phyloP scores from a whole-genome alignment of 2,113 vertebrate genomes.

The Pangasianodon hypophthalmus region DNA sequence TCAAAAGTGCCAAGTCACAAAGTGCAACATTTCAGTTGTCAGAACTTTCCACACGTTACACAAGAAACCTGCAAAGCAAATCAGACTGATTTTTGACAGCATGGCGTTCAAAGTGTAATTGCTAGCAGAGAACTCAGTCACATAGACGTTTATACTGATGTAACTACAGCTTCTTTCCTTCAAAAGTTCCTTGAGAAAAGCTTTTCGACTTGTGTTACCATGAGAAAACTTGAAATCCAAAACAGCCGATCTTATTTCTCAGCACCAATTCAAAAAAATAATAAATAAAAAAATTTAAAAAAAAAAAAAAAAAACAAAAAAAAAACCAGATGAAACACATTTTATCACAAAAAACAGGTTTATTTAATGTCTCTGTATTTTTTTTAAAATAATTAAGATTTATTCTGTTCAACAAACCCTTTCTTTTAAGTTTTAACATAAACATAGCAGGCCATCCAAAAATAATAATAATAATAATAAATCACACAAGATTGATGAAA shows the following conservation, averaged over 20 bases:
- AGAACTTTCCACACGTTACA: background rate
- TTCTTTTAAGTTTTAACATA: constrained; percentile 66
- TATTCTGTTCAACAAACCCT: constrained; percentile 81
- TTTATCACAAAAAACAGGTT: constrained; percentile 81
- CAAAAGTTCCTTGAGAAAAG: background rate
- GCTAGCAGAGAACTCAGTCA: background rate
- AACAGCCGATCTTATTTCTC: background rate
- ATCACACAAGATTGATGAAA: constrained; percentile 63
- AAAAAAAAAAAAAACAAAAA: background rate
- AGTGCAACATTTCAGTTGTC: background rate
- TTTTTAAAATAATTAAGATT: constrained; percentile 83
- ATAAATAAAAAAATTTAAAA: background rate
- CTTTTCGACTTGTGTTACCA: background rate
- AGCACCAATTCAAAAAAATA: background rate
- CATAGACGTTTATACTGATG: background rate
- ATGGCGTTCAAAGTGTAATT: background rate
- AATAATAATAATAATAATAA: constrained; percentile 42
- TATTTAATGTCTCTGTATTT: constrained; percentile 83
- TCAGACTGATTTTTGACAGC: background rate
- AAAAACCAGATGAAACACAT: background rate
- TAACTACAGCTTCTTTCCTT: background rate
- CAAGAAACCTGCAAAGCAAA: background rate
- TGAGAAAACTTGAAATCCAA: background rate
- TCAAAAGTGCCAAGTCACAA: background rate
- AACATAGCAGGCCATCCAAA: constrained; percentile 71